Percentiles rank a stretch among this genome's conserved stretches.
Evolutionary conservation across 2,797 vertebrate species (phyloP).

Genomic region (Huso huso): DNA sequence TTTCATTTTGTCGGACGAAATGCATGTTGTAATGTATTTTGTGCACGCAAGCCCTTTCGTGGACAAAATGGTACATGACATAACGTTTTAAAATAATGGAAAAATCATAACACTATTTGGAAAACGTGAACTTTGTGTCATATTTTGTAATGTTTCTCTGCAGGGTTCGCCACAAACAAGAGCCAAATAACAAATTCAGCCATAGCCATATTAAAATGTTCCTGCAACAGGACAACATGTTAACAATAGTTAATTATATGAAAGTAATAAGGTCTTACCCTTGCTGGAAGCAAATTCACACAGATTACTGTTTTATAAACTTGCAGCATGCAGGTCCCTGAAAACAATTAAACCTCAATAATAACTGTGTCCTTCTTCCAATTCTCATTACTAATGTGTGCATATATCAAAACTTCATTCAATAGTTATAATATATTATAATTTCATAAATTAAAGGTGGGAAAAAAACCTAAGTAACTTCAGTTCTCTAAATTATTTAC

Average conservation of each 20-base stretch:
- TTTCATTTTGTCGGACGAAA: too few species aligned
- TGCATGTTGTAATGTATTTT: too few species aligned
- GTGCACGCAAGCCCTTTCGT: too few species aligned
- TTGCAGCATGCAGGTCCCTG: neutral
- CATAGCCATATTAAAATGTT: neutral
- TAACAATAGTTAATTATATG: neutral
- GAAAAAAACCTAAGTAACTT: too few species aligned
- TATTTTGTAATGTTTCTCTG: too few species aligned
- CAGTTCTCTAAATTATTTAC: too few species aligned
- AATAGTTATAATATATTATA: too few species aligned
- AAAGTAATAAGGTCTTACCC: neutral
- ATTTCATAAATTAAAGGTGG: slow-evolving; percentile 25
- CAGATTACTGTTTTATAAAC: neutral
- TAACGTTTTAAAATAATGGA: too few species aligned
- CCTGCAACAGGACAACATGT: neutral
- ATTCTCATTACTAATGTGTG: neutral
- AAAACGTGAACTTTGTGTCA: too few species aligned
- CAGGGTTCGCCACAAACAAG: too few species aligned
- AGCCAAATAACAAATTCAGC: neutral
- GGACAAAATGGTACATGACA: too few species aligned
- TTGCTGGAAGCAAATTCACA: slow-evolving; percentile 1
- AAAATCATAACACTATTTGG: too few species aligned
- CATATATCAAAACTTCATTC: neutral
- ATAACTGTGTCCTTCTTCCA: neutral
- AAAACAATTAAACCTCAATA: neutral